Conservation (phyloP, 53 echinoderm and acorn worm species). For the Arbacia lixula region DNA sequence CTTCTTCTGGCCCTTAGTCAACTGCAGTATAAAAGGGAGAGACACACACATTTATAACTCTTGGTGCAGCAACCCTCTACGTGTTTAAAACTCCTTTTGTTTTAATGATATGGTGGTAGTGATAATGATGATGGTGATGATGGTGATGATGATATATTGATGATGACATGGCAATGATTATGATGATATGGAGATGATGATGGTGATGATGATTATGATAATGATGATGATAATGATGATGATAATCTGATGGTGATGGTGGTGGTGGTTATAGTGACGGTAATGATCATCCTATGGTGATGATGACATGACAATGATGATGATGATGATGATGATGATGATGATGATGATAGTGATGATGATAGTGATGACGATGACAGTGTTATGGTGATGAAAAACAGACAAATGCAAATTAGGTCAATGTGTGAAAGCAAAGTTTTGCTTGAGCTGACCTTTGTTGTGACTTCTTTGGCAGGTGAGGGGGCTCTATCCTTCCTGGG, state of each 20-base stretch:
- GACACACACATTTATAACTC: background rate
- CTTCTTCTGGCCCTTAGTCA: conserved; percentile 22
- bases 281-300: background rate
- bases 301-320: background rate
- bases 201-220: too few species aligned
- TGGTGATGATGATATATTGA: too few species aligned
- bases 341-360: conserved; percentile 34
- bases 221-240: too few species aligned
- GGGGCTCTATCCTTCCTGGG: conserved; percentile 68
- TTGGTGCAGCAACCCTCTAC: too few species aligned
- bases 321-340: conserved; percentile 43
- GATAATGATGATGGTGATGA: too few species aligned
- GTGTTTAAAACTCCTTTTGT: too few species aligned
- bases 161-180: too few species aligned
- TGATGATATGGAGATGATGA: too few species aligned
- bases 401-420: too few species aligned
- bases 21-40: background rate
- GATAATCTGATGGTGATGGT: background rate
- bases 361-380: conserved; percentile 25
- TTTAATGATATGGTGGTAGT: too few species aligned
- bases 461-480: conserved; percentile 78
- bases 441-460: conserved; percentile 38
- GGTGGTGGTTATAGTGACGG: background rate
- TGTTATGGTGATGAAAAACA: too few species aligned
- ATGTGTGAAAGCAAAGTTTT: too few species aligned